These are phyloP conservation scores for Zaprionus tsacasi DNA, from an alignment of 1,140 invertebrate species.

Conservation along the genomic window DNA sequence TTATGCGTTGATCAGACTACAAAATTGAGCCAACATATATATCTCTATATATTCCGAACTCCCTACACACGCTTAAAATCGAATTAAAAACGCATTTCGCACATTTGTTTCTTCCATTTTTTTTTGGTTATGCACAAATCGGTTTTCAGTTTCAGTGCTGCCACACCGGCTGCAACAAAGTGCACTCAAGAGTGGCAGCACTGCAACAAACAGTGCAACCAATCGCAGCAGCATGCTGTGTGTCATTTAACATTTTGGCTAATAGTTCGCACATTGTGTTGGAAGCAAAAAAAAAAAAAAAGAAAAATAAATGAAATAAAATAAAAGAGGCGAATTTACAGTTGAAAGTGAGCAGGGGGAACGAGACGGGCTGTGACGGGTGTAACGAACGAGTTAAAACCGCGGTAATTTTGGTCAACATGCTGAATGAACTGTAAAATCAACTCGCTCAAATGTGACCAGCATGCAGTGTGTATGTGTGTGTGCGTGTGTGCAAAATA, in stretches of 20 bases:
- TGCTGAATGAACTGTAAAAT: constrained; percentile 81
- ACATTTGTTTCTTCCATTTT: not conserved
- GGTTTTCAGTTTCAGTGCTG: constrained; percentile 30
- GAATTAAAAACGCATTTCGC: constrained; percentile 33
- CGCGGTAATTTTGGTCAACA: constrained; percentile 80
- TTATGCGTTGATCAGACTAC: not conserved
- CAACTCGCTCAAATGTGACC: constrained; percentile 73
- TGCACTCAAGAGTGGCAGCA: not conserved
- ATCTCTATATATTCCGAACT: not conserved
- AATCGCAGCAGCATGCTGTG: constrained; percentile 52
- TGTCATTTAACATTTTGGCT: constrained; percentile 82
- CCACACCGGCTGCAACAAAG: constrained; percentile 9
- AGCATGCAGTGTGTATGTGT: constrained; percentile 5
- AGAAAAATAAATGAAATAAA: constrained; percentile 18
- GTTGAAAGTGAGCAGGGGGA: constrained; percentile 27
- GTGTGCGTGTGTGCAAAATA: constrained; percentile 25
- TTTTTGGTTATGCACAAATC: constrained; percentile 38
- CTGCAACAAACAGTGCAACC: constrained; percentile 26
- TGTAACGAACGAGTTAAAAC: constrained; percentile 52
- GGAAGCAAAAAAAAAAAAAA: constrained; percentile 32
- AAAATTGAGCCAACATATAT: too few species aligned
- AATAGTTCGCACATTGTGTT: constrained; percentile 81
- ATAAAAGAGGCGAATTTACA: constrained; percentile 51
- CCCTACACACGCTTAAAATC: too few species aligned
- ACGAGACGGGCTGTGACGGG: not conserved